These are phyloP conservation scores for Oreonectes daqikongensis DNA, from an alignment of 2,797 vertebrate genomes.

Conservation along the genomic window DNA sequence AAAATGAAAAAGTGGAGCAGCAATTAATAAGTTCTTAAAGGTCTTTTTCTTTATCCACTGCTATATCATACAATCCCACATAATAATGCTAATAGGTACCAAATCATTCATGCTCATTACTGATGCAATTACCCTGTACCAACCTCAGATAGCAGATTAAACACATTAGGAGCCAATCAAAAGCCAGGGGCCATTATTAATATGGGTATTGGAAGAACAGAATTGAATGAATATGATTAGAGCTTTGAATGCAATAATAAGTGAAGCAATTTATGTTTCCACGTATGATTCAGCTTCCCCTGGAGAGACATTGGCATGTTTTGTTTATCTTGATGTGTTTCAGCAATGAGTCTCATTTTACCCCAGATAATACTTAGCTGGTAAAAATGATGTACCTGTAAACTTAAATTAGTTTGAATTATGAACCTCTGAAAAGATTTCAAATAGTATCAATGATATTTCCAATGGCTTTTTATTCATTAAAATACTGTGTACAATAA, in stretches of 20 bases:
- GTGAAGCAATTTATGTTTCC: not conserved
- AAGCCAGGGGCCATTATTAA: slow-evolving; percentile 48
- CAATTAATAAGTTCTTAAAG: slow-evolving; percentile 23
- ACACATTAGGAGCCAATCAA: slow-evolving; percentile 54
- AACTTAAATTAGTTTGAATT: no score
- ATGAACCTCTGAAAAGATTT: not conserved
- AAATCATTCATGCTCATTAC: slow-evolving; percentile 65
- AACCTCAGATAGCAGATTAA: slow-evolving; percentile 64
- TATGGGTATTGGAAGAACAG: slow-evolving; percentile 25
- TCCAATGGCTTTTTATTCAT: not conserved
- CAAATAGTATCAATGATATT: not conserved
- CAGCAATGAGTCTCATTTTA: not conserved
- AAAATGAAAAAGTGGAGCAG: slow-evolving; percentile 1
- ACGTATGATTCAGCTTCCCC: not conserved
- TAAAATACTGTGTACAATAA: not conserved
- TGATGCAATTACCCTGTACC: slow-evolving; percentile 62
- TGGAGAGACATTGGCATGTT: not conserved
- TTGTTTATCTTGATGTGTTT: not conserved
- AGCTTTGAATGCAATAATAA: slow-evolving; percentile 41
- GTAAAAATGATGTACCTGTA: not conserved
- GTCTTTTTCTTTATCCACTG: slow-evolving; percentile 8
- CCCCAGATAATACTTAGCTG: not conserved
- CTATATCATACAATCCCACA: slow-evolving; percentile 14
- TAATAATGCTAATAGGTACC: slow-evolving; percentile 21
- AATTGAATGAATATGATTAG: slow-evolving; percentile 40